Evolutionary conservation across 2,797 vertebrate genomes (phyloP).

Genomic region (Lutjanus campechanus): DNA sequence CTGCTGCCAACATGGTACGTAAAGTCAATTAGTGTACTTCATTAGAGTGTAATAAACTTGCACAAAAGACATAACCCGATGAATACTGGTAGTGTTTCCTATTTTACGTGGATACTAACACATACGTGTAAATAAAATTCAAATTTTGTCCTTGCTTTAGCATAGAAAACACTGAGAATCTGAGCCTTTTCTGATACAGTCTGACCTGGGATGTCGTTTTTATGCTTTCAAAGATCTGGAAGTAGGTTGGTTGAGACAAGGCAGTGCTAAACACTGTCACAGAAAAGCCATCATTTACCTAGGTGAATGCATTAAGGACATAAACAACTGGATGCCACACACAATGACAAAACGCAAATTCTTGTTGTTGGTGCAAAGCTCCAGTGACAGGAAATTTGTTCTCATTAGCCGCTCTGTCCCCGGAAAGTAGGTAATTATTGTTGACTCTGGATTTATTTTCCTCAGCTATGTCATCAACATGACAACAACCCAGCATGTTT

Average conservation of each 20-base stretch:
- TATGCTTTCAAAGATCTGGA: background rate
- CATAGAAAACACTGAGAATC: background rate
- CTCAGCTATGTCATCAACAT: background rate
- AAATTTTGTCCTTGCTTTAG: background rate
- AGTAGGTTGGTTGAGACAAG: background rate
- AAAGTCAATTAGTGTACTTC: conserved; percentile 79
- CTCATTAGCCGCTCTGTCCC: background rate
- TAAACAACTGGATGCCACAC: background rate
- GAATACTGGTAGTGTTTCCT: background rate
- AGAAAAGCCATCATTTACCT: background rate
- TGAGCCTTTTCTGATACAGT: rapidly evolving
- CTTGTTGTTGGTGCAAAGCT: background rate
- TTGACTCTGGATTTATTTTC: background rate
- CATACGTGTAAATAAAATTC: background rate
- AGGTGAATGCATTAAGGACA: background rate
- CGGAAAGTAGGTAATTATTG: no score
- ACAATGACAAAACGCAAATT: background rate
- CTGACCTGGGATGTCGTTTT: background rate
- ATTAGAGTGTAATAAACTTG: conserved; percentile 65
- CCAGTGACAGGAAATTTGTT: background rate
- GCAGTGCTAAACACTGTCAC: background rate
- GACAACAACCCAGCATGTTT: background rate
- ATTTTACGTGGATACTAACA: conserved; percentile 1
- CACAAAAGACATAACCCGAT: conserved; percentile 32
- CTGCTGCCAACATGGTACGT: conserved; percentile 38